These are phyloP conservation scores for Hypomecis atomaria DNA, from an alignment of 2,888 invertebrate species.

Conservation along the genomic window DNA sequence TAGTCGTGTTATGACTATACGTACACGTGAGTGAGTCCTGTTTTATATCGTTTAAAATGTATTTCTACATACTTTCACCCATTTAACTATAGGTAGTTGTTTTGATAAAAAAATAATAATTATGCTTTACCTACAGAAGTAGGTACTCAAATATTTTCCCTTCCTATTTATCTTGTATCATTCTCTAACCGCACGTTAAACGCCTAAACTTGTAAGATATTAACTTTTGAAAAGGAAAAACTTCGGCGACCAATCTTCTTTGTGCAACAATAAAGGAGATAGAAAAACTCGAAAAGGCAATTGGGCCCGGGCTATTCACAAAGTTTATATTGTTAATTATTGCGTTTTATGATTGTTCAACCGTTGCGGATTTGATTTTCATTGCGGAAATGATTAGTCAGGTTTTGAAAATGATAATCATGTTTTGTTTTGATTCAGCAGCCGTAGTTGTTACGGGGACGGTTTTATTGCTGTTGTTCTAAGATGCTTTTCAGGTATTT, in stretches of 20 bases:
- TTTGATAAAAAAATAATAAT: too few species aligned
- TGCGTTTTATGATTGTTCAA: conserved; percentile 16
- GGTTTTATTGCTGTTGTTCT: neutral
- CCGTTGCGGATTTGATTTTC: conserved; percentile 1
- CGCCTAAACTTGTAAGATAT: conserved; percentile 9
- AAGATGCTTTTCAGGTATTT: too few species aligned
- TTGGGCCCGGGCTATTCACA: neutral
- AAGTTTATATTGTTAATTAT: conserved; percentile 20
- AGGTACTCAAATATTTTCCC: too few species aligned
- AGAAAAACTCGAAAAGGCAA: conserved; percentile 15
- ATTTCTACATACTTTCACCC: too few species aligned
- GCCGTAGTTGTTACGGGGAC: neutral
- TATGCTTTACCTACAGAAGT: too few species aligned
- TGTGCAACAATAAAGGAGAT: conserved; percentile 12
- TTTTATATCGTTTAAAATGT: too few species aligned
- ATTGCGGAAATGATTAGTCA: neutral
- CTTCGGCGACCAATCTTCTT: conserved; percentile 22
- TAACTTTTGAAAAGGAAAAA: conserved; percentile 16
- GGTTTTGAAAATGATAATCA: neutral
- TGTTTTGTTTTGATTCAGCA: neutral
- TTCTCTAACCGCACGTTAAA: conserved; percentile 9
- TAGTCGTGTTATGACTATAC: too few species aligned
- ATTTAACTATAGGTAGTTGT: too few species aligned
- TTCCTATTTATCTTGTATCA: neutral
- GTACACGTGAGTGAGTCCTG: too few species aligned